Base-by-base conservation (phyloP, 2,888 invertebrate genomes). In the Caenorhabditis drosophilae region DNA sequence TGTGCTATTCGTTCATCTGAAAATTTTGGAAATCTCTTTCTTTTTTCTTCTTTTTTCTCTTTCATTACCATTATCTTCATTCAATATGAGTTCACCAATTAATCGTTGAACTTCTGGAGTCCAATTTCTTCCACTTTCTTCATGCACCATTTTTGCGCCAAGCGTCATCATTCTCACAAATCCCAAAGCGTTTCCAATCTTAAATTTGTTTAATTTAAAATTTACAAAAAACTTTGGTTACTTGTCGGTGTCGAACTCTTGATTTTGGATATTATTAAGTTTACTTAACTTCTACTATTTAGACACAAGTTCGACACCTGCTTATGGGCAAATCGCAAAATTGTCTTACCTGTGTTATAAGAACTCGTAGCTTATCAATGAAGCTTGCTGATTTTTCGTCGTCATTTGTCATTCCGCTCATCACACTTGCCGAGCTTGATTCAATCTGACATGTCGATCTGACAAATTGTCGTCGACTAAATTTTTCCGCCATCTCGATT, bases 301-400 rank as follows among this genome's bases (percentile, higher is more conserved):
- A n/a, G n/a, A n/a, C n/a, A n/a, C n/a, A n/a, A n/a, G n/a, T n/a
- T n/a, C n/a, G n/a, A n/a, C n/a, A n/a, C n/a, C n/a, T n/a, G n/a
- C n/a, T n/a, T n/a, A n/a, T n/a, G n/a, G n/a, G n/a, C n/a, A n/a
- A n/a, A n/a, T n/a, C n/a, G n/a, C n/a, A n/a, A n/a, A n/a, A n/a
- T n/a, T n/a, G n/a, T n/a, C n/a, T 95, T 79, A 97, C 93, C 83
- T 96, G 92, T 47, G 92, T 92, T 53, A 98, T 91, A 4, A 96
- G 87, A 74, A 90, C 90, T 38, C 97, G 88, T 84, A 97, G 96
- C 76, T 93, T 89, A 86, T 97, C 97, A 83, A 98, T 88, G 84
- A 92, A 94, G 70, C 92, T 93, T 67, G 90, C 87, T 0, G 91
- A 92, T 70, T 91, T 91, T 36, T 89, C 88, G 49, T 90, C 90